Conservation (phyloP, 2,888 invertebrate genomes). For the Dendrolimus houi region DNA sequence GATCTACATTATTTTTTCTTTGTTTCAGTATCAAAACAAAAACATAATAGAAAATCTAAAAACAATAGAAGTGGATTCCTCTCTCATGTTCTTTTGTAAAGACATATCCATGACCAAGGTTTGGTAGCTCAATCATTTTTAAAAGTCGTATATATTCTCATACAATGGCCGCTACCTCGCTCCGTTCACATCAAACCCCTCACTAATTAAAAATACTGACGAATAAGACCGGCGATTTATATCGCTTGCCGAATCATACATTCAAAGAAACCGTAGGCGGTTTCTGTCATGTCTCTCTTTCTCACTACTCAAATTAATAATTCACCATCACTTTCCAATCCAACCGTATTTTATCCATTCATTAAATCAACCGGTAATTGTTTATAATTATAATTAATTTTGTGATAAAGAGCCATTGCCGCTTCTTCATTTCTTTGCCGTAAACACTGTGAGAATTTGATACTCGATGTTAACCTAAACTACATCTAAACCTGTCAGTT, state of each 20-base stretch:
- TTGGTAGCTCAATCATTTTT: conserved; percentile 46
- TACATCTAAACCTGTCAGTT: conserved; percentile 3
- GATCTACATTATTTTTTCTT: too few species aligned
- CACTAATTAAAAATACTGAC: conserved; percentile 73
- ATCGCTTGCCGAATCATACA: conserved; percentile 70
- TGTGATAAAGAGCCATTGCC: conserved; percentile 40
- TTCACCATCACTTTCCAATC: conserved; percentile 39
- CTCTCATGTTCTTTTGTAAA: not conserved
- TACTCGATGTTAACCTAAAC: conserved; percentile 40
- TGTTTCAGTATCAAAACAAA: too few species aligned
- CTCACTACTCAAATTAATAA: conserved; percentile 26
- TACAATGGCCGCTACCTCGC: conserved; percentile 63
- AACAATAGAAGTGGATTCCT: too few species aligned
- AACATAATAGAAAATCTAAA: too few species aligned
- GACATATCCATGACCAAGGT: conserved; percentile 36
- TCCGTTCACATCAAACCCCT: conserved; percentile 65
- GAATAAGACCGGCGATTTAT: conserved; percentile 74
- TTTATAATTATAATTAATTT: conserved; percentile 72
- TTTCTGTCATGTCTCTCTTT: conserved; percentile 49
- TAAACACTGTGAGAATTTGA: conserved; percentile 58
- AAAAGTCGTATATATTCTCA: conserved; percentile 59
- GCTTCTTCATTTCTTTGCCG: conserved; percentile 48
- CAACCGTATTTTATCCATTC: conserved; percentile 49
- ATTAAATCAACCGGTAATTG: conserved; percentile 66
- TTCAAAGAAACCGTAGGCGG: conserved; percentile 68